These are phyloP conservation scores for Drosophila acutilabella DNA, from an alignment of 2,888 invertebrate genomes.

Conservation along the genomic window DNA sequence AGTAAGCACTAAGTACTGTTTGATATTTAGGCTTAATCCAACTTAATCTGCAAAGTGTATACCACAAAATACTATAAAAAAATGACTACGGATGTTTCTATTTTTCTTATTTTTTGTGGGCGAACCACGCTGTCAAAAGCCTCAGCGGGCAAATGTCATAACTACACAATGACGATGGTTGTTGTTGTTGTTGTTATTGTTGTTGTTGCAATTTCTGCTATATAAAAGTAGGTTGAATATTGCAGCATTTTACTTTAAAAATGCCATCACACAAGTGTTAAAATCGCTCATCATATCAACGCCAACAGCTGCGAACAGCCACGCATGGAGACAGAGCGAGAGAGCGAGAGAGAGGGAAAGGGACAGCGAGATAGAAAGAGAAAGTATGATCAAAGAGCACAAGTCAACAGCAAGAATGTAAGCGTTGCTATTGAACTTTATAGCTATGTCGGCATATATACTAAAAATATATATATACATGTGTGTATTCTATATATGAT, in stretches of 20 bases:
- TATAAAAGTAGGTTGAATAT: slow-evolving; percentile 71
- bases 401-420: slow-evolving; percentile 15
- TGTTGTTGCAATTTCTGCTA: slow-evolving; percentile 32
- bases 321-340: background rate
- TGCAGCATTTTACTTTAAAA: slow-evolving; percentile 73
- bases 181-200: slow-evolving; percentile 25
- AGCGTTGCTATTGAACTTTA: slow-evolving; percentile 68
- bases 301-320: slow-evolving; percentile 51
- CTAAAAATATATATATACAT: slow-evolving; percentile 11
- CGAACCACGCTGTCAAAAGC: slow-evolving; percentile 46
- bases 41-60: slow-evolving; percentile 3
- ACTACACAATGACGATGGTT: slow-evolving; percentile 54
- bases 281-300: slow-evolving; percentile 79
- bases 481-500: slow-evolving; percentile 20
- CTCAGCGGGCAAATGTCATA: slow-evolving; percentile 66
- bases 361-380: background rate
- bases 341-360: background rate
- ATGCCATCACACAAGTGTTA: slow-evolving; percentile 73
- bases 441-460: slow-evolving; percentile 32
- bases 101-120: slow-evolving; percentile 19
- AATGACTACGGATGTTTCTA: slow-evolving; percentile 3
- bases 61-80: slow-evolving; percentile 13
- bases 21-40: background rate
- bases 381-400: slow-evolving; percentile 18
- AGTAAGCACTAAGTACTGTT: too few relatives aligned